Percentiles rank a stretch among this genome's conserved stretches.
Conservation (phyloP, 2,888 invertebrate species). For the Luperina testacea region DNA sequence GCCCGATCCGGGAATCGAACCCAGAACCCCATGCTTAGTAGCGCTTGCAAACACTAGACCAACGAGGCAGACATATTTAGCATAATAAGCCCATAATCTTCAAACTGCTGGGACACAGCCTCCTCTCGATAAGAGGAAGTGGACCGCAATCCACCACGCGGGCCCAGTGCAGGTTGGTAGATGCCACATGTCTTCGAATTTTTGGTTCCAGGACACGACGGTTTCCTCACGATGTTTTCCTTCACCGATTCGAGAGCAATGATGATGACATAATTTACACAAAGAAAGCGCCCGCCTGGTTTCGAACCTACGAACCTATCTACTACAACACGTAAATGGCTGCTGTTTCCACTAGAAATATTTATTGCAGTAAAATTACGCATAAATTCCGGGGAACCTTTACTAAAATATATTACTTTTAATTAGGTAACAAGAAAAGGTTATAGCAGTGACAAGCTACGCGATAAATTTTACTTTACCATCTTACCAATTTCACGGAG, state of each 20-base stretch:
- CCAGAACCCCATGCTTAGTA: background rate
- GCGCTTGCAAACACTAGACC: background rate
- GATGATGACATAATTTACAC: background rate
- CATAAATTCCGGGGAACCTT: background rate
- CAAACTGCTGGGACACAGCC: background rate
- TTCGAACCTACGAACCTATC: background rate
- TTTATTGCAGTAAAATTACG: background rate
- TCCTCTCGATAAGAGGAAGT: too few species aligned
- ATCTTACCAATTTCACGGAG: constrained; percentile 73
- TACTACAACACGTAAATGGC: background rate
- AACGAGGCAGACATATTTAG: background rate
- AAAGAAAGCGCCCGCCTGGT: background rate
- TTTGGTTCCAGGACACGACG: background rate
- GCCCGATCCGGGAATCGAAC: background rate
- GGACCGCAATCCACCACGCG: too few species aligned
- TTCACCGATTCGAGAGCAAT: background rate
- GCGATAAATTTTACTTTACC: constrained; percentile 68
- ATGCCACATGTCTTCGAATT: background rate
- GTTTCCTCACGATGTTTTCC: background rate
- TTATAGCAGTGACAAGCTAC: constrained; percentile 45
- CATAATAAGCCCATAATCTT: background rate
- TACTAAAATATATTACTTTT: constrained; percentile 18
- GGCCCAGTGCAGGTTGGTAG: background rate
- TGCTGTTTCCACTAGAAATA: background rate
- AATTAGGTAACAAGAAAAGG: constrained; percentile 58